Conservation (phyloP, 1,140 invertebrate genomes). For the Heliothis subflexa region DNA sequence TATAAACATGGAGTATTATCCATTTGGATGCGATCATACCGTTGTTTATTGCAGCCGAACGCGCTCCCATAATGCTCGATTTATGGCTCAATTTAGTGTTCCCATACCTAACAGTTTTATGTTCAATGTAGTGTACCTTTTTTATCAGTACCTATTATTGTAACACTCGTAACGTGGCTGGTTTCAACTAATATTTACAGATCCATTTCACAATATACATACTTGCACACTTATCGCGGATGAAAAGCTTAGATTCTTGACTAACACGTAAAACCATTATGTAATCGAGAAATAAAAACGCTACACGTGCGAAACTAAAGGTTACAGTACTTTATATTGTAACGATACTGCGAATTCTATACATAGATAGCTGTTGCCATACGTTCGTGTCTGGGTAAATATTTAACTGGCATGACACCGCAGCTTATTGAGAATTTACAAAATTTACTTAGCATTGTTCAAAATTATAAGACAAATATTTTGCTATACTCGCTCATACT, state of each 20-base stretch:
- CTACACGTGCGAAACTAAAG: slow-evolving; percentile 7
- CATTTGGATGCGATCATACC: slow-evolving; percentile 59
- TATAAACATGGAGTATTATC: slow-evolving; percentile 53
- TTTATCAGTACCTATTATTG: slow-evolving; percentile 20
- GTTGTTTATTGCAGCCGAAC: slow-evolving; percentile 60
- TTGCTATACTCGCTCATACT: background rate
- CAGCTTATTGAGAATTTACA: background rate
- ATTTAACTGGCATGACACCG: slow-evolving; percentile 19
- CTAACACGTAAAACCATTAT: slow-evolving; percentile 21
- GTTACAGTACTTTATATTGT: slow-evolving; percentile 21
- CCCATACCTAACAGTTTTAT: slow-evolving; percentile 36
- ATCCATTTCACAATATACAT: background rate
- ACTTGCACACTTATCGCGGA: background rate
- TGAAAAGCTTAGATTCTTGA: slow-evolving; percentile 22
- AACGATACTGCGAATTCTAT: slow-evolving; percentile 4
- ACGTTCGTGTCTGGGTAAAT: slow-evolving; percentile 18
- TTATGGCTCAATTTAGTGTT: slow-evolving; percentile 62
- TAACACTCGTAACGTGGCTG: slow-evolving; percentile 15
- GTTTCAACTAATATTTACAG: slow-evolving; percentile 1
- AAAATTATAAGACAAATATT: background rate
- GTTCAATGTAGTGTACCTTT: slow-evolving; percentile 42
- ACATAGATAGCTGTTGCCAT: slow-evolving; percentile 12
- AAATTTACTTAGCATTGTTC: slow-evolving; percentile 2
- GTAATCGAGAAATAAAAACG: slow-evolving; percentile 27
- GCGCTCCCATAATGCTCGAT: slow-evolving; percentile 55